These are phyloP conservation scores for Eospalax fontanierii DNA, from an alignment of 2,797 vertebrate genomes.

Conservation along the genomic window DNA sequence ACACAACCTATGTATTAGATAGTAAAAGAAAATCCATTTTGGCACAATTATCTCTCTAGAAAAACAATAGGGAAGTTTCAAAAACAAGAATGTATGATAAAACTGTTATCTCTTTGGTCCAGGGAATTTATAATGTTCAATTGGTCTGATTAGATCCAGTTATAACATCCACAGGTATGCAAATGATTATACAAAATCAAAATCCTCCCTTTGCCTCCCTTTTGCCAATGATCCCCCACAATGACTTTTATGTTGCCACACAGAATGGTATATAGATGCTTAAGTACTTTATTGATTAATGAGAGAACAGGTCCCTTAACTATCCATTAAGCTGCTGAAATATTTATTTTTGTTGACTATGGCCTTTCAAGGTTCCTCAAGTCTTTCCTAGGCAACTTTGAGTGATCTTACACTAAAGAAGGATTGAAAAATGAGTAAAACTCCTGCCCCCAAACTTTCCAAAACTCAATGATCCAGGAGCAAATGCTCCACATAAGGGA, in stretches of 20 bases:
- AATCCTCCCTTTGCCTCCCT: fast-evolving
- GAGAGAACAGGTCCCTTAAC: neutral
- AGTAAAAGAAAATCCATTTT: slow-evolving; percentile 22
- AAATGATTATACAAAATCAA: neutral
- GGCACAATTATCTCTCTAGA: neutral
- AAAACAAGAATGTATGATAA: neutral
- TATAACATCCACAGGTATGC: neutral
- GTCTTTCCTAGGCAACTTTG: slow-evolving; percentile 18
- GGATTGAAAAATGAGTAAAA: neutral
- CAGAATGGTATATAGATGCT: neutral
- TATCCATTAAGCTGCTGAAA: slow-evolving; percentile 41
- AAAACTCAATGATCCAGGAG: neutral
- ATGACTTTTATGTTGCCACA: neutral
- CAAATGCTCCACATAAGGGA: neutral
- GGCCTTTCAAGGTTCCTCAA: slow-evolving; percentile 17
- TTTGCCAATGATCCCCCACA: neutral
- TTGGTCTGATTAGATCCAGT: slow-evolving; percentile 1
- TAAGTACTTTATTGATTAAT: slow-evolving; percentile 30
- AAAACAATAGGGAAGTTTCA: slow-evolving; percentile 58
- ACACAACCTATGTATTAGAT: neutral
- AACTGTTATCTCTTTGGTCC: slow-evolving; percentile 12
- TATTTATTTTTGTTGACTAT: slow-evolving; percentile 57
- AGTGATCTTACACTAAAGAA: slow-evolving; percentile 16
- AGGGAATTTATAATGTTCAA: neutral
- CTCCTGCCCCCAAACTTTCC: neutral